Evolutionary conservation across 2,888 invertebrate species (phyloP), one percentile per base, ranked within the genome.

Genomic region (Luffia ferchaultella): DNA sequence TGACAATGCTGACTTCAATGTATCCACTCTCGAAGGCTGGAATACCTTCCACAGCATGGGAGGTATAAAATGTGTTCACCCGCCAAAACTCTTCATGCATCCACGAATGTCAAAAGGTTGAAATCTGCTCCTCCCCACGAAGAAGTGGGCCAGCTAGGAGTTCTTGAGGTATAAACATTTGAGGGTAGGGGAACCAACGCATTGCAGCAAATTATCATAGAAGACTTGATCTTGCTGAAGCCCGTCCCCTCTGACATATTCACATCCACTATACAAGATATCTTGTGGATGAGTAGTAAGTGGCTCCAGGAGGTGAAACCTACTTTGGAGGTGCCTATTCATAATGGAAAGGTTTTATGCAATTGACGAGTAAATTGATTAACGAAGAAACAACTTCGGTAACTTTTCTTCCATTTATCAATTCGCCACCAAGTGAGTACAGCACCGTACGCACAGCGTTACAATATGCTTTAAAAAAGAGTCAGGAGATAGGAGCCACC

Each of bases 271-370:
- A 16, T 57, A 56, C 43, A 53, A 55, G 57, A 61, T 59, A 60
- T 53, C 49, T 42, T 60, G 60, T 58, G 7, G 60, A 53, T 62
- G 61, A 60, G 53, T 30, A 62, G 0, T 65, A 64, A 60, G 63
- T 58, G 7, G 62, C 62, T 58, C 60, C 58, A 53, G 58, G 55
- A 51, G 49, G 53, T 58, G 18, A 49, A 9, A 48, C 51, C 19
- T 46, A 58, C 42, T 56, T 58, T 15, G 52, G 62, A n/a, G n/a
- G n/a, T n/a, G n/a, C n/a, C n/a, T n/a, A n/a, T n/a, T n/a, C n/a
- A n/a, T n/a, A n/a, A 56, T 65, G 62, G 64, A 63, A 65, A 56
- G 58, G 62, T 55, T 62, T 40, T 54, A 55, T 59, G 50, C 55
- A 42, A n/a, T 45, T 49, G 55, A 62, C 57, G 50, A 60, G 52